These are phyloP conservation scores for Coptodon bakossiorum DNA, from an alignment of 2,113 vertebrate species.

Conservation along the genomic window DNA sequence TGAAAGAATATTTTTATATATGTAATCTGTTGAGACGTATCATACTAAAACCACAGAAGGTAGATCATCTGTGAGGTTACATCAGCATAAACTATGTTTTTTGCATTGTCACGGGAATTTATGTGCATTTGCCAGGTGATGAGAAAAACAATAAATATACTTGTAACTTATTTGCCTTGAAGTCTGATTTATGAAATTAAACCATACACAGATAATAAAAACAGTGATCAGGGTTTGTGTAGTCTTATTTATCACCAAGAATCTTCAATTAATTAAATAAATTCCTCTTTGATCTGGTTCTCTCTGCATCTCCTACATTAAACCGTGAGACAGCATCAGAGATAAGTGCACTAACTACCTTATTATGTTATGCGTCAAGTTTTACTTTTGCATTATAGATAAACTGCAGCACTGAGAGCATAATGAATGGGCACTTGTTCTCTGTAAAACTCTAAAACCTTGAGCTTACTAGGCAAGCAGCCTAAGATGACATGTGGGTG, in stretches of 20 bases:
- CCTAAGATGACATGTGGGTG: not conserved
- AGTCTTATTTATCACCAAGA: not conserved
- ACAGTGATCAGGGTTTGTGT: not conserved
- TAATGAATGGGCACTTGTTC: not conserved
- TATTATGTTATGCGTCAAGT: not conserved
- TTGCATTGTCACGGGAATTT: not conserved
- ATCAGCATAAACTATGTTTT: not conserved
- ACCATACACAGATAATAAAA: not conserved
- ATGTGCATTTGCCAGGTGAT: not conserved
- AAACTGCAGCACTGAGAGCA: not conserved
- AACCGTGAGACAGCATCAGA: not conserved
- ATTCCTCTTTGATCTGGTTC: not conserved
- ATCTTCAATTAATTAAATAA: not conserved
- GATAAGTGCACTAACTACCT: not conserved
- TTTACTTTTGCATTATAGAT: not conserved
- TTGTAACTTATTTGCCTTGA: not conserved
- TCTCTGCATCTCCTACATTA: not conserved
- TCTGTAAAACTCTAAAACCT: not conserved
- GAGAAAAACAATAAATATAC: not conserved
- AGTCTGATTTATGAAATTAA: not conserved
- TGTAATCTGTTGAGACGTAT: not conserved
- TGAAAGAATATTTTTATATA: not conserved
- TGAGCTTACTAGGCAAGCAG: not conserved
- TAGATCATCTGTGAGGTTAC: not conserved
- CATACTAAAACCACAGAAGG: not conserved